Base-by-base conservation (phyloP, 2,113 vertebrate genomes). In the Sebastes schlegelii region DNA sequence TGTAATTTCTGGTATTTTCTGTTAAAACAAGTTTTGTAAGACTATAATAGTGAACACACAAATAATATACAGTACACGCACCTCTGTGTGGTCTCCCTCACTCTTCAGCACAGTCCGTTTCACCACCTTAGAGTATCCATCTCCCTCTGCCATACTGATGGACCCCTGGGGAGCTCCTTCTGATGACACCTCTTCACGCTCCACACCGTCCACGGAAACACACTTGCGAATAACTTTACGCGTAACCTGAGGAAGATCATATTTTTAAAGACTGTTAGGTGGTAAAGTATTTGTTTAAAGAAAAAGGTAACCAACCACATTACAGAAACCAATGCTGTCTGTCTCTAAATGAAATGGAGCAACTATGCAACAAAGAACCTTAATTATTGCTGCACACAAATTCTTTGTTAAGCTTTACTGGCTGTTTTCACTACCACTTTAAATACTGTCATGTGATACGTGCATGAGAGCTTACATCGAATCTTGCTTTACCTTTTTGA, bases 81-180 rank as follows among this genome's bases (percentile, higher is more conserved):
- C 98, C 97, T 99, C 97, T 23, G 96, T 94, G 70, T 97, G 95
- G 49, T 97, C 94, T 2, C 95, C 96, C 68, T 95, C 96, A 17
- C 97, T 98, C 93, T 95, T 97, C 68, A 98, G 85, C 21, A 98
- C 94, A 1, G 97, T 95, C 6, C 97, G 95, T 84, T 98, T 98
- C 58, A 97, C 79, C 49, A 96, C 96, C 89, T 95, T 97, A 62
- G 97, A 98, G 86, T 95, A 96, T 34, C 90, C 74, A 8, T 97
- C 97, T 63, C 95, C 96, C 19, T 95, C 95, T 51, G 94, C 83
- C 0, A 95, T 62, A 12, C 5, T 83, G 77, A 96, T 40, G 0
- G 95, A 93, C 0, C 86, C 84, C 60, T 96, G 96, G 0, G 94
- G 87, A 5, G 34, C 42, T 74, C 97, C 97, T 55, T 97, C 96